phyloP scores from a whole-genome alignment of 1,140 invertebrate genomes.

The Leptinotarsa undecemlineata region DNA sequence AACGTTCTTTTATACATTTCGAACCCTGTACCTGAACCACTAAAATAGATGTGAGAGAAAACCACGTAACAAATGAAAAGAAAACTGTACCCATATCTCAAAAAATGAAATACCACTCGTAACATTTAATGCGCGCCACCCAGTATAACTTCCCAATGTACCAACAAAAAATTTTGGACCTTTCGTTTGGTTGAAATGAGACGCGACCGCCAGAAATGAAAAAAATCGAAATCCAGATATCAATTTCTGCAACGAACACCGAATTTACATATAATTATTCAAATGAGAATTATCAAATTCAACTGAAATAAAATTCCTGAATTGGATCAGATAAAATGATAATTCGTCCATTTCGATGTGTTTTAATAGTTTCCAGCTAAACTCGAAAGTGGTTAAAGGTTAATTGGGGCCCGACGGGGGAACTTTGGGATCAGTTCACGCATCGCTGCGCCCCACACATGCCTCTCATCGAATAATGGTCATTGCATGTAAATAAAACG shows the following conservation, averaged over 20 bases:
- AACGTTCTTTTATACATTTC: too few relatives aligned
- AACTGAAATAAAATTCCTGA: not conserved
- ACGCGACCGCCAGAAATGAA: not conserved
- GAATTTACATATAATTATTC: too few relatives aligned
- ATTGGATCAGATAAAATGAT: not conserved
- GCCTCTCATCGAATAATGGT: slow-evolving; percentile 38
- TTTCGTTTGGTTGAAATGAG: not conserved
- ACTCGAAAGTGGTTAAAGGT: slow-evolving; percentile 33
- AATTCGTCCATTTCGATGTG: not conserved
- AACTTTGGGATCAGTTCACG: slow-evolving; percentile 36
- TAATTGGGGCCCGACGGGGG: slow-evolving; percentile 27
- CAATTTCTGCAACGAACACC: slow-evolving; percentile 4
- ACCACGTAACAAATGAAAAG: too few relatives aligned
- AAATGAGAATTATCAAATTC: too few relatives aligned
- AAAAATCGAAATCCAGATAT: not conserved
- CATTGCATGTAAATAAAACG: slow-evolving; percentile 47
- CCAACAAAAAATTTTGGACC: too few relatives aligned
- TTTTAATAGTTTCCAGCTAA: not conserved
- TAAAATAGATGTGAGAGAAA: too few relatives aligned
- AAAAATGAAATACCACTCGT: too few relatives aligned
- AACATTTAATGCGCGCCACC: too few relatives aligned
- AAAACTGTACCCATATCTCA: too few relatives aligned
- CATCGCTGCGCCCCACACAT: slow-evolving; percentile 36
- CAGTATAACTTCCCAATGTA: too few relatives aligned
- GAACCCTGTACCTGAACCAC: too few relatives aligned